Base-by-base conservation (phyloP, 2,113 vertebrate species). In the Psammodynastes pulverulentus region DNA sequence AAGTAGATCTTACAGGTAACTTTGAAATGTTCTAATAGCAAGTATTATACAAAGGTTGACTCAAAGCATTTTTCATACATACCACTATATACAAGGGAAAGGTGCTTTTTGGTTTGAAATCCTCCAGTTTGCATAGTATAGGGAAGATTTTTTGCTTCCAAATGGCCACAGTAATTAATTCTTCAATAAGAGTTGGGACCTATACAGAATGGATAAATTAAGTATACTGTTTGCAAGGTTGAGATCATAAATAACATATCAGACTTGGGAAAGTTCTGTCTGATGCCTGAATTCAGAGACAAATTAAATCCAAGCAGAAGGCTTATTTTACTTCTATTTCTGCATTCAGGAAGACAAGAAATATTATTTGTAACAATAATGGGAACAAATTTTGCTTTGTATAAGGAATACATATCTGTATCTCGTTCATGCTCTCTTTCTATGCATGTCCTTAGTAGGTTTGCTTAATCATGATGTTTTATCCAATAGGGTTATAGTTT, bases 81-180 rank as follows among this genome's bases (percentile, higher is more conserved):
- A 99, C 99, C 98, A 99, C 98, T 97, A 99, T 97, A 6, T 99
- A 99, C 94, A 99, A 98, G 52, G 98, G 98, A 95, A 99, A 98
- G 0, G 98, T 98, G 94, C 97, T 98, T 90, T 97, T 98, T 0
- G 98, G 99, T 54, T 97, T 98, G 95, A 99, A 99, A 96, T 99
- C 99, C 87, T 99, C 96, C 91, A 99, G 97, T 67, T 89, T 98
- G 95, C 98, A 99, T 26, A 99, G 94, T 91, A 99, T 96, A 0
- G 99, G 98, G 84, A 99, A 99, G 84, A 99, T 95, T 92, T 98
- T 99, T 91, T 98, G 98, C 95, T 99, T 99, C 99, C 99, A 99
- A 94, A 99, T 95, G 96, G 99, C 98, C 1, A 98, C 97, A 1
- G 98, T 96, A 85, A 99, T 99, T 97, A 99, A 97, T 94, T 98